Percentiles rank a stretch among this genome's conserved stretches.
phyloP scores from a whole-genome alignment of 1,140 invertebrate species.

The Maniola jurtina region DNA sequence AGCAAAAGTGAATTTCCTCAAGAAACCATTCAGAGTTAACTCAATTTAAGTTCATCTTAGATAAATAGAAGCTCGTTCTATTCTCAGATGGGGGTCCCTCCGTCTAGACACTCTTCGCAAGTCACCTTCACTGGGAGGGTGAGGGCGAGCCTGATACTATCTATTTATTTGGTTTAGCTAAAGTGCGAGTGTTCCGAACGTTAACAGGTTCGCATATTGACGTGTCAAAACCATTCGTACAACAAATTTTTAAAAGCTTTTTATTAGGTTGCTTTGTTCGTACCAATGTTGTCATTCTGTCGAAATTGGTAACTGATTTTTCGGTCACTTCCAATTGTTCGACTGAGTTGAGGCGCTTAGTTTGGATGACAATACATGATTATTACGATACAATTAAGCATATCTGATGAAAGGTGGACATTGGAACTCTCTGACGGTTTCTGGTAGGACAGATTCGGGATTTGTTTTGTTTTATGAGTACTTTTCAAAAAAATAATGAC shows the following conservation, averaged over 20 bases:
- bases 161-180: conserved; percentile 70
- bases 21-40: conserved; percentile 30
- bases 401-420: no score
- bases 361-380: no score
- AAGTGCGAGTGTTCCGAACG: conserved; percentile 57
- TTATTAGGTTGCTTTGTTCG: not conserved
- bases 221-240: conserved; percentile 4
- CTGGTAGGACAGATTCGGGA: no score
- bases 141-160: conserved; percentile 64
- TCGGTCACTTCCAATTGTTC: no score
- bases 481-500: no score
- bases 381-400: no score
- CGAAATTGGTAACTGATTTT: no score
- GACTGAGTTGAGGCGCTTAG: no score
- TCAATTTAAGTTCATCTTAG: conserved; percentile 46
- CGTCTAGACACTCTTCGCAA: conserved; percentile 74
- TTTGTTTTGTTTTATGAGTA: no score
- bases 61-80: conserved; percentile 49
- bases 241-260: not conserved
- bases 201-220: conserved; percentile 40
- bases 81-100: conserved; percentile 59
- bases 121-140: conserved; percentile 62
- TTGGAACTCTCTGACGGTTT: no score
- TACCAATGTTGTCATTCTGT: no score
- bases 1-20: conserved; percentile 15